A percentile compares a stretch with the other conserved stretches of the same genome.
Conservation (phyloP, 2,888 invertebrate genomes). For the Thysanoteuthis rhombus region DNA sequence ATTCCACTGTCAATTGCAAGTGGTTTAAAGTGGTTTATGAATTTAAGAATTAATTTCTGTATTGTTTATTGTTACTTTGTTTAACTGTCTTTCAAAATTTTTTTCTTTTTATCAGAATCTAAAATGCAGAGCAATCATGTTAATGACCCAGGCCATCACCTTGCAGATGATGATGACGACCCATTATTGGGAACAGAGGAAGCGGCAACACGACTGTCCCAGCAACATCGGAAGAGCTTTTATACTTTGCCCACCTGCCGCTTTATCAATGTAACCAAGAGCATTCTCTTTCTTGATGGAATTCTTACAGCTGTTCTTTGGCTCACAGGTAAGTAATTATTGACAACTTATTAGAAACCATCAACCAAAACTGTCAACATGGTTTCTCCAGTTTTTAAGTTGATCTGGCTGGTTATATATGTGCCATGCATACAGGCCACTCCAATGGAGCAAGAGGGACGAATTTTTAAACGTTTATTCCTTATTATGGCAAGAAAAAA, state of each 20-base stretch:
- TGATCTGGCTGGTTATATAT: too few species aligned
- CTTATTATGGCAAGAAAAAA: too few species aligned
- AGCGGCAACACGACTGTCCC: neutral
- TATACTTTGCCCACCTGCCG: conserved; percentile 53
- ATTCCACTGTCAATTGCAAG: too few species aligned
- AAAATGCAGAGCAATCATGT: neutral
- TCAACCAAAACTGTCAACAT: too few species aligned
- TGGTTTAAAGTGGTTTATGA: too few species aligned
- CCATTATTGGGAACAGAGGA: neutral
- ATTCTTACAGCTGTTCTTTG: conserved; percentile 51
- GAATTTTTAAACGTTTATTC: too few species aligned
- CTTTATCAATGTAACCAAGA: conserved; percentile 49
- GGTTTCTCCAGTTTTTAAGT: too few species aligned
- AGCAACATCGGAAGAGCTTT: conserved; percentile 26
- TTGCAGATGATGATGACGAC: neutral
- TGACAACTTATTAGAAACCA: too few species aligned
- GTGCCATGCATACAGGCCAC: too few species aligned
- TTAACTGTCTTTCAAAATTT: neutral
- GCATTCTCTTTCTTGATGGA: conserved; percentile 53
- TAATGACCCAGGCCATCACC: neutral
- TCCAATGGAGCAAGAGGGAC: too few species aligned
- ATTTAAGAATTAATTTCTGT: too few species aligned
- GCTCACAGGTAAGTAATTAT: conserved; percentile 55
- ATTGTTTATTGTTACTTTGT: too few species aligned
- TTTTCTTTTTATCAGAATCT: neutral